Conservation (phyloP, 2,797 vertebrate genomes). For the Cynopterus sphinx region DNA sequence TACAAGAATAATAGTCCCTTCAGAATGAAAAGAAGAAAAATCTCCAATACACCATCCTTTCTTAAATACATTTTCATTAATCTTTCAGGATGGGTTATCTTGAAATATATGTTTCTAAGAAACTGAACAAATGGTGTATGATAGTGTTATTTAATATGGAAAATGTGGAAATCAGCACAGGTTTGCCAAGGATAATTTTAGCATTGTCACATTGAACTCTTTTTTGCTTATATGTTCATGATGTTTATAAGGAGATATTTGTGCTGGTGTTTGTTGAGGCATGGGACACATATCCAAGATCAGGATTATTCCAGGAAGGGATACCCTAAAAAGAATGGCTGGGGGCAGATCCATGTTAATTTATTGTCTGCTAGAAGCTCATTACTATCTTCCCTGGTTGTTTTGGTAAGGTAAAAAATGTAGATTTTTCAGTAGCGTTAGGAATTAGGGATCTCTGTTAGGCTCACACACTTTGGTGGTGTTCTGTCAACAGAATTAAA, state of each 20-base stretch:
- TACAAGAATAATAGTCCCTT: not conserved
- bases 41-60: not conserved
- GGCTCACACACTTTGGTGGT: not conserved
- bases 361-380: not conserved
- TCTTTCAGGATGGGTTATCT: not conserved
- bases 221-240: not conserved
- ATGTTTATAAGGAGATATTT: not conserved
- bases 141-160: not conserved
- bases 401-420: not conserved
- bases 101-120: not conserved
- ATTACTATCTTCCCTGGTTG: not conserved
- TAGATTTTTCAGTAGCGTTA: not conserved
- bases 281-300: not conserved
- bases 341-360: not conserved
- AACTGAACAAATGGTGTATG: not conserved
- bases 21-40: not conserved
- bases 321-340: not conserved
- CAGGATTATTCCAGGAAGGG: not conserved
- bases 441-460: not conserved
- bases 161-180: not conserved
- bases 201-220: not conserved
- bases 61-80: not conserved
- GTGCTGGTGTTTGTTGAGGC: not conserved
- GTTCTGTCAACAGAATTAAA: not conserved
- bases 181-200: not conserved